Base-by-base conservation (phyloP, 2,888 invertebrate genomes). In the Cheilosia pagana region DNA sequence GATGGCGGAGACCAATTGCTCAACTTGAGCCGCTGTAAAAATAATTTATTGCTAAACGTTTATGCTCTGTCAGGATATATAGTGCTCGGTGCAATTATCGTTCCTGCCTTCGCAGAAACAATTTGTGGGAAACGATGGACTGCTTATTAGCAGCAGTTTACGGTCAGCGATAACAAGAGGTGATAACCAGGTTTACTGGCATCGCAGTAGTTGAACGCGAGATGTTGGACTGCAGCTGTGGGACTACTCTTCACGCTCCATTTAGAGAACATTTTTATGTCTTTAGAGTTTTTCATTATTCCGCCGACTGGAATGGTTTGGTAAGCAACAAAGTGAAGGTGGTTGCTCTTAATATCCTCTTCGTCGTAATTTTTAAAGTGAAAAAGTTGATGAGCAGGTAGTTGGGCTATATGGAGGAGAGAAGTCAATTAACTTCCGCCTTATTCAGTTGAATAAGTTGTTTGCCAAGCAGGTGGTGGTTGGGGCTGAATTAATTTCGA, bases 21-120 rank as follows among this genome's bases (percentile, higher is more conserved):
- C 53, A 28, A 23, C 14, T 41, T 53, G 28, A 67, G 39, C 41
- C 28, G 10, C 67, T 14, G 31, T 53, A 67, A 67, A 67, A 67
- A 67, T 67, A 28, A 67, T 43, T 67, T 55, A 16, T 55, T n/a
- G 41, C 55, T 55, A 43, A 67, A 67, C 43, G 43, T 14, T 55
- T 55, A 31, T 28, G 53, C 41, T 21, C 8, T 12, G 21, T 7
- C 39, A 25, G 12, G 35, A 31, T 23, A 28, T 14, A 14, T 14
- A 14, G 7, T 35, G 21, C 12, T 19, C 19, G 10, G 4, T 48
- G 21, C 12, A 35, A 10, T 19, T 4, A 10, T 14, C 21, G 50
- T 23, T 14, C 3, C 19, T 12, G 50, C 23, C 4, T 14, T 23
- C 12, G 8, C 8, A 4, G 19, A 19, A 23, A 12, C 5, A 50